phyloP scores from a whole-genome alignment of 1,140 invertebrate genomes.

The Arctopsyche grandis region DNA sequence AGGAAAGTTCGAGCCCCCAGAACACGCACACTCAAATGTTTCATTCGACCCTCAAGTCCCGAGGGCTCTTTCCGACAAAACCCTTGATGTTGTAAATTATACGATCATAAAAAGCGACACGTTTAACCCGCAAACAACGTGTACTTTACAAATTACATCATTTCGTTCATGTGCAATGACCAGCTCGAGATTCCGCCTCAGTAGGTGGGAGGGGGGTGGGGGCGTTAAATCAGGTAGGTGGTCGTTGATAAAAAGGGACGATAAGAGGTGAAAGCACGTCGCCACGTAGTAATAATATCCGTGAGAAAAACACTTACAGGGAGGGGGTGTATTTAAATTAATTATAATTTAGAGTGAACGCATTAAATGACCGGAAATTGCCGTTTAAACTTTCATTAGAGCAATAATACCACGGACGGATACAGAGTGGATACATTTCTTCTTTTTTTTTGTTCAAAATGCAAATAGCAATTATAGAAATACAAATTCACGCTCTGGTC shows the following conservation, averaged over 20 bases:
- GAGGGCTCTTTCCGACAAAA: not conserved
- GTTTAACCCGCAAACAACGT: slow-evolving; percentile 19
- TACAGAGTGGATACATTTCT: too few species aligned
- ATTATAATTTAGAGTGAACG: slow-evolving; percentile 14
- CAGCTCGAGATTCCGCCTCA: not conserved
- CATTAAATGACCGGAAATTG: slow-evolving; percentile 5
- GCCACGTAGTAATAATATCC: slow-evolving; percentile 7
- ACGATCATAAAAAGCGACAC: not conserved
- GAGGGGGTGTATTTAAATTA: not conserved
- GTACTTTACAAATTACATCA: slow-evolving; percentile 24
- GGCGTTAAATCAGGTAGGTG: not conserved
- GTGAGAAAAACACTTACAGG: not conserved
- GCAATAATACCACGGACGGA: too few species aligned
- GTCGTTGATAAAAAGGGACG: slow-evolving; percentile 11
- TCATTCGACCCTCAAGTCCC: not conserved
- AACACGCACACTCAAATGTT: too few species aligned
- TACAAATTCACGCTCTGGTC: too few species aligned
- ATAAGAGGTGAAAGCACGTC: slow-evolving; percentile 1
- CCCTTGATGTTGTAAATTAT: slow-evolving; percentile 14
- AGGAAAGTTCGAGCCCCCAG: too few species aligned
- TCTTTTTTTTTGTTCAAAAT: too few species aligned
- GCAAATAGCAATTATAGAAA: too few species aligned
- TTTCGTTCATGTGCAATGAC: not conserved
- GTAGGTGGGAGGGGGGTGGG: too few species aligned
- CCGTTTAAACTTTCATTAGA: not conserved